Evolutionary conservation across 2,888 invertebrate species (phyloP).

Genomic region (Penaeus monodon): DNA sequence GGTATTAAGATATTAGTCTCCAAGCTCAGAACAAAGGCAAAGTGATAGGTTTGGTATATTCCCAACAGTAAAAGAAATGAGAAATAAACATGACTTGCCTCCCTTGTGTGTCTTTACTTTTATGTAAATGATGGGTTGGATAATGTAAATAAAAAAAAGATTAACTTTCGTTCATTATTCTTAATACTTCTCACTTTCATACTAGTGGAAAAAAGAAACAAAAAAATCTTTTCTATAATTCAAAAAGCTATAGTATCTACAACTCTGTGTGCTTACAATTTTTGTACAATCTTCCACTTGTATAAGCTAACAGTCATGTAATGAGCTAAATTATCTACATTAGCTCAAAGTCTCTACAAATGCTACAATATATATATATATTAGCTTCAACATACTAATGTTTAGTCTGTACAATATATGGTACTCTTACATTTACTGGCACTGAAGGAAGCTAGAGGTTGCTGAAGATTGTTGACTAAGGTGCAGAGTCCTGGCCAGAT

Average conservation of each 20-base stretch:
- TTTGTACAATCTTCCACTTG: no score
- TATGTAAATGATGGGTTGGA: neutral
- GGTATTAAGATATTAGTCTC: constrained; percentile 25
- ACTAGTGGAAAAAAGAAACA: neutral
- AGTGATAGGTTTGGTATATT: neutral
- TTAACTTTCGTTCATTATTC: neutral
- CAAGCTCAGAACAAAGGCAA: constrained; percentile 26
- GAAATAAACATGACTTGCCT: no score
- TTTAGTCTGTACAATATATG: no score
- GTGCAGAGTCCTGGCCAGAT: constrained; percentile 86
- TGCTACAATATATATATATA: neutral
- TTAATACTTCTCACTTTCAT: neutral
- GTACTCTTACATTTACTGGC: constrained; percentile 74
- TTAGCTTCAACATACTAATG: neutral
- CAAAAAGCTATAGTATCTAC: no score
- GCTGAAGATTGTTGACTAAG: constrained; percentile 78
- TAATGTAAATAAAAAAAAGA: neutral
- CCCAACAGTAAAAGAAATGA: no score
- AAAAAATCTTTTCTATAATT: no score
- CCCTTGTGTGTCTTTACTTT: no score
- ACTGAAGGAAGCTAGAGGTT: constrained; percentile 72
- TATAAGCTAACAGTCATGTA: no score
- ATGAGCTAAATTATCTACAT: no score
- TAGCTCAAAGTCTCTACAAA: neutral
- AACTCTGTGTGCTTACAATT: no score